Base-by-base conservation (phyloP, 1,140 invertebrate genomes). In the Dendroctonus ponderosae region DNA sequence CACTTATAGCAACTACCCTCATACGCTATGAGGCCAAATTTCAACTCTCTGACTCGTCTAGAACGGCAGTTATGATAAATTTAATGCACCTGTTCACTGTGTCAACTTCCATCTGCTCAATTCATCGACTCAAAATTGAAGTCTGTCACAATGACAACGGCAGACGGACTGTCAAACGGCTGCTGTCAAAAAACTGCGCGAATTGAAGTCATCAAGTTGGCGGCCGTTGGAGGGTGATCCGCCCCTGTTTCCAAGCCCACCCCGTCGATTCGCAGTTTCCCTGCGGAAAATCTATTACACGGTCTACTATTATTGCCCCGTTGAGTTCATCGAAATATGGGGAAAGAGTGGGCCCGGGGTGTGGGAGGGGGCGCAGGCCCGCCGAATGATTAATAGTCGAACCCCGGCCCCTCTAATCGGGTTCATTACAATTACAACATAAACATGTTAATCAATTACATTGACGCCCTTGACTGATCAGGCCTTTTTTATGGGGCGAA, bases 271-370 rank as follows among this genome's bases (percentile, higher is more conserved):
- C 70, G 66, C 70, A 71, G 68, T 72, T 67, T 54, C 68, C 63
- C 62, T 66, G 62, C 51, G 58, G 68, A 68, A 72, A 72, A 72
- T 72, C 71, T 72, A 72, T 72, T 72, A 72, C 71, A 71, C 70
- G 68, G 70, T 62, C 70, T 69, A 71, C 46, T 68, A 68, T 68
- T 68, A 71, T 71, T 69, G 70, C 70, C 67, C 60, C 66, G 69
- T 26, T 66, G 66, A 71, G 70, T 69, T 69, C 70, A 69, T 71
- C 68, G 70, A 71, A 71, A 71, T 71, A 69, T 61, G 58, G 68
- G 61, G 68, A 66, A 26, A 26, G 26, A 26, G 26, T 26, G 26
- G 26, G 26, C 26, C 26, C 1, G 26, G 26, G 60, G 59, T 48
- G 39, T 14, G 57, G 44, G 6, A 50, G 53, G 57, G 50, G 65